Conservation (phyloP, 2,797 vertebrate genomes). For the Clarias platycephalus region DNA sequence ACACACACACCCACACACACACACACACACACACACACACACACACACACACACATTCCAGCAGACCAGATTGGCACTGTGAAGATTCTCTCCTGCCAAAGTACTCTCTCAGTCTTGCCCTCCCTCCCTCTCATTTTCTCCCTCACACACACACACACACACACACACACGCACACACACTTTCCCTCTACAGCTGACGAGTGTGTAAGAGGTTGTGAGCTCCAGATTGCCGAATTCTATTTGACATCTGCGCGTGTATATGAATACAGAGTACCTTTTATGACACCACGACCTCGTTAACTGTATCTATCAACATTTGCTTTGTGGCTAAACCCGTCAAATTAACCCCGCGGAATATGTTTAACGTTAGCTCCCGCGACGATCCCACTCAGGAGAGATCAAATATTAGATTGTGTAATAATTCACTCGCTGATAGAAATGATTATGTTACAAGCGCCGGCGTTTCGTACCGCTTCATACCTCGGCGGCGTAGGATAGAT, state of each 20-base stretch:
- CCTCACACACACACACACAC: slow-evolving; percentile 1
- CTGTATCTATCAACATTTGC: slow-evolving; percentile 28
- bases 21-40: slow-evolving; percentile 36
- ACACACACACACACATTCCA: slow-evolving; percentile 45
- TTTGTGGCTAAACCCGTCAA: slow-evolving; percentile 25
- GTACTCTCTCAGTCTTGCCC: slow-evolving; percentile 2
- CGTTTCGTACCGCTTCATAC: neutral
- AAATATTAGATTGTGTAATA: neutral
- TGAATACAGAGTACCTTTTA: slow-evolving; percentile 34
- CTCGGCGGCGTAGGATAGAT: neutral
- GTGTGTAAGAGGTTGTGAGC: slow-evolving; percentile 30
- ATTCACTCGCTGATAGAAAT: slow-evolving; percentile 1
- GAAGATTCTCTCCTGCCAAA: slow-evolving; percentile 43
- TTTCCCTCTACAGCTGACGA: slow-evolving; percentile 8
- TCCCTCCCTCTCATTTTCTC: slow-evolving; percentile 1
- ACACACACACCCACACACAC: slow-evolving; percentile 44
- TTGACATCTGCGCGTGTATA: slow-evolving; percentile 37
- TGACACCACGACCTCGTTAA: slow-evolving; percentile 29
- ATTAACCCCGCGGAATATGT: slow-evolving; percentile 16
- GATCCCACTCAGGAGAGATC: neutral
- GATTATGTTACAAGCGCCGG: neutral
- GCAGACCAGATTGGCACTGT: slow-evolving; percentile 44
- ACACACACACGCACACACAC: slow-evolving; percentile 12
- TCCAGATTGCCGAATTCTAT: slow-evolving; percentile 37
- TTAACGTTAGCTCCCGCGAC: slow-evolving; percentile 10